phyloP scores from a whole-genome alignment of 1,140 invertebrate species.

The Rhagoletis pomonella region DNA sequence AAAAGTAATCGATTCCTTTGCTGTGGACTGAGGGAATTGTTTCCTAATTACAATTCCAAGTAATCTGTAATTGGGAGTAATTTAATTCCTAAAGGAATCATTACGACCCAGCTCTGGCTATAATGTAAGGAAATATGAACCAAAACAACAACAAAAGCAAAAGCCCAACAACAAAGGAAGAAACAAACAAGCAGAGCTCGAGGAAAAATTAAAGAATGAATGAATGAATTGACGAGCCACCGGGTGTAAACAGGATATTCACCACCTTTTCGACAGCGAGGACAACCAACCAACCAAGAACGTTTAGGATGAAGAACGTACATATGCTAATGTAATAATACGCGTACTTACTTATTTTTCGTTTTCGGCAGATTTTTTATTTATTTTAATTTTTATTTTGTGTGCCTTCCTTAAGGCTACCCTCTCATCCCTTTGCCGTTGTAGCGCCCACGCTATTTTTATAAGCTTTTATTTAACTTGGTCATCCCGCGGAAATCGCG shows the following conservation, averaged over 20 bases:
- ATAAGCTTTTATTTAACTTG: too few relatives aligned
- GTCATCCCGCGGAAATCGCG: too few relatives aligned
- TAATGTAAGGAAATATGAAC: slow-evolving; percentile 18
- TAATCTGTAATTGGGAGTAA: too few relatives aligned
- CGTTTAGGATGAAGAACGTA: not conserved
- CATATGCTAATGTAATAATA: slow-evolving; percentile 39
- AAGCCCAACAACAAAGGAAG: not conserved
- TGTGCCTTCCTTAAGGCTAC: not conserved
- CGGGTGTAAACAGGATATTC: slow-evolving; percentile 16
- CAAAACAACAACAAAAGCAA: not conserved
- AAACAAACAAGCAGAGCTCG: not conserved
- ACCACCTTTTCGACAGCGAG: slow-evolving; percentile 10
- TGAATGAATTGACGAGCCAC: slow-evolving; percentile 24
- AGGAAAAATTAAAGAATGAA: slow-evolving; percentile 14
- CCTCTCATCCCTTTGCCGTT: slow-evolving; percentile 27
- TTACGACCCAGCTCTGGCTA: too few relatives aligned
- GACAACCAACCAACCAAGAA: not conserved
- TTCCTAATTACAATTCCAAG: too few relatives aligned
- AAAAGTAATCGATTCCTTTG: too few relatives aligned
- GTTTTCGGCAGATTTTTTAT: not conserved
- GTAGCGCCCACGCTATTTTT: not conserved
- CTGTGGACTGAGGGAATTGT: too few relatives aligned
- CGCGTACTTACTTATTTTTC: too few relatives aligned
- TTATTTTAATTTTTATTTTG: not conserved
- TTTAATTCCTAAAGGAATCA: too few relatives aligned